phyloP scores from a whole-genome alignment of 2,113 vertebrate genomes.

The Paradoxurus hermaphroditus region DNA sequence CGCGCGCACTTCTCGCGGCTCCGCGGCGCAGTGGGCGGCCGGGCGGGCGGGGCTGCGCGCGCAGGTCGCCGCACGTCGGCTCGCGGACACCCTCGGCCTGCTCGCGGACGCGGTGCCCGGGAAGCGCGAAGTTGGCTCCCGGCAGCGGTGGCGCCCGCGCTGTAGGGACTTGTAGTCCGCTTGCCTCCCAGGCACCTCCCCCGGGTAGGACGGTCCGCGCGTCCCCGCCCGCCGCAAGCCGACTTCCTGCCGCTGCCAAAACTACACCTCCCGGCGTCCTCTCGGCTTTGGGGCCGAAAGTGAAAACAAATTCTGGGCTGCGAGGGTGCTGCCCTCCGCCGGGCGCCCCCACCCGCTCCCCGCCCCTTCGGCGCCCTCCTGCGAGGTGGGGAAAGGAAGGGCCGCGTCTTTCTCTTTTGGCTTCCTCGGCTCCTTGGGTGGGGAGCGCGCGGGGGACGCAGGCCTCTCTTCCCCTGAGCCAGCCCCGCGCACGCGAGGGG shows the following conservation, averaged over 20 bases:
- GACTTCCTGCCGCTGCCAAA: slow-evolving; percentile 65
- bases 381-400: slow-evolving; percentile 34
- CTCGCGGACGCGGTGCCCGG: slow-evolving; percentile 5
- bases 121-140: slow-evolving; percentile 60
- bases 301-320: slow-evolving; percentile 66
- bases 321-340: slow-evolving; percentile 34
- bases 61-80: background rate
- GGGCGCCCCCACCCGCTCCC: slow-evolving; percentile 36
- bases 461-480: background rate
- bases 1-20: background rate
- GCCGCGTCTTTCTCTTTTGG: slow-evolving; percentile 24
- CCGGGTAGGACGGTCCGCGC: background rate
- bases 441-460: background rate
- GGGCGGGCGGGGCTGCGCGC: background rate
- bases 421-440: background rate
- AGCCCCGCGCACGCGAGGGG: background rate
- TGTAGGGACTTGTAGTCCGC: slow-evolving; percentile 73
- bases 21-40: background rate
- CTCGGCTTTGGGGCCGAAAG: slow-evolving; percentile 54
- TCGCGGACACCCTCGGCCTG: background rate
- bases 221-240: slow-evolving; percentile 10
- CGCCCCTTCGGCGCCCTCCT: slow-evolving; percentile 47
- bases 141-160: background rate
- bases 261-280: slow-evolving; percentile 72
- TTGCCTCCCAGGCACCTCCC: background rate